Conservation (phyloP, 1,140 invertebrate genomes). For the Mylabris phalerata region DNA sequence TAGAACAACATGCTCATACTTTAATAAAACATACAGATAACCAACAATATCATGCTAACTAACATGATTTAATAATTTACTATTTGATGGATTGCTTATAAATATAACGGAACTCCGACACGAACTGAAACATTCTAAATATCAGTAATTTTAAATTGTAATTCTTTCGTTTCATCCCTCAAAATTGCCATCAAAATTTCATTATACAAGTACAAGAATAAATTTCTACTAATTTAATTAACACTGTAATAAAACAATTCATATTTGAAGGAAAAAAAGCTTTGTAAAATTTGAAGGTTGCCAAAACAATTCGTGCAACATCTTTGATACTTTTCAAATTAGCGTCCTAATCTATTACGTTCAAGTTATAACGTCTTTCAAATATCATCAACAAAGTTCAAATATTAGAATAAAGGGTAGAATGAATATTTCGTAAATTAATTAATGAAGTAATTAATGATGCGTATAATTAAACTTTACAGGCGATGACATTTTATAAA, state of each 20-base stretch:
- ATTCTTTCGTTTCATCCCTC: no score
- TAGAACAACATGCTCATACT: not conserved
- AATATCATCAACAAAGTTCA: no score
- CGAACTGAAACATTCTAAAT: conserved; percentile 9
- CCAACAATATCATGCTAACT: conserved; percentile 8
- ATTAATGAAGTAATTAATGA: no score
- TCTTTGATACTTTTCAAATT: no score
- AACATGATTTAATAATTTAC: conserved; percentile 13
- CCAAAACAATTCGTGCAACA: no score
- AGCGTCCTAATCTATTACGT: no score
- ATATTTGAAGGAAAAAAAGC: not conserved
- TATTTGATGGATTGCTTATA: conserved; percentile 8
- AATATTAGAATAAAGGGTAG: no score
- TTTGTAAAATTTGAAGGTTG: no score
- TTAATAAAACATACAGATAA: not conserved
- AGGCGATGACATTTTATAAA: no score
- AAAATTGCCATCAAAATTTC: not conserved
- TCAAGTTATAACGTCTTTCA: no score
- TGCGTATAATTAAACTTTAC: no score
- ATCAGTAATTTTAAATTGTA: not conserved
- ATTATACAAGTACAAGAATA: not conserved
- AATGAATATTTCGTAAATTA: no score
- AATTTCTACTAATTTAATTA: not conserved
- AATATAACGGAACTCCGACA: conserved; percentile 7
- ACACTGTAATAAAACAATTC: not conserved